Conservation (phyloP, 2,797 vertebrate genomes). For the Pipistrellus kuhlii region DNA sequence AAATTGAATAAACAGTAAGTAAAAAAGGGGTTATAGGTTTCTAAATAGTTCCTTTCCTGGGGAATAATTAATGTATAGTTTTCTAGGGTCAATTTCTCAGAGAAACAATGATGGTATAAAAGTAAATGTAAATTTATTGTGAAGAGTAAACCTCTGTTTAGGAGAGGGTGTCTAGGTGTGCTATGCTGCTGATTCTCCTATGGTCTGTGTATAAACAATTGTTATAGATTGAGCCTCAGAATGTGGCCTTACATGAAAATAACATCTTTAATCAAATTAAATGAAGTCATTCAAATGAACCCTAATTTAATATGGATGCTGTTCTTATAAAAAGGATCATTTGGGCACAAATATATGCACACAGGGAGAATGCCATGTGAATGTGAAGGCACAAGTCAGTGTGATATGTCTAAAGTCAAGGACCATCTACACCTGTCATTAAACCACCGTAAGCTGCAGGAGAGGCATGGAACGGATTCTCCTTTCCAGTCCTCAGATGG, state of each 20-base stretch:
- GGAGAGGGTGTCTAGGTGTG: not conserved
- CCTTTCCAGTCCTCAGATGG: not conserved
- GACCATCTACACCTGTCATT: not conserved
- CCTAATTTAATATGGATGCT: not conserved
- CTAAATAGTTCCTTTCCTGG: not conserved
- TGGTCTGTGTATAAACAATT: not conserved
- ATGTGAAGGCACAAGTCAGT: not conserved
- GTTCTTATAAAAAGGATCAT: not conserved
- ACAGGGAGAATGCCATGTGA: not conserved
- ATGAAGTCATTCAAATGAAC: not conserved
- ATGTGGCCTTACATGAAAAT: not conserved
- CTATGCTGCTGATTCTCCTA: not conserved
- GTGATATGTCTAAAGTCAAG: not conserved
- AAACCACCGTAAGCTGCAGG: not conserved
- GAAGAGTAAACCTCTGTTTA: not conserved
- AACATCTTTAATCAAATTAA: not conserved
- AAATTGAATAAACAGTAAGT: slow-evolving; percentile 2
- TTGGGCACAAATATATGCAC: not conserved
- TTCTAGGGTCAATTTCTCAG: not conserved
- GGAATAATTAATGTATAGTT: not conserved
- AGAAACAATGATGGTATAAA: not conserved
- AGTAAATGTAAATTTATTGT: not conserved
- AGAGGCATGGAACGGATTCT: not conserved
- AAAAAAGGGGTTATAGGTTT: not conserved
- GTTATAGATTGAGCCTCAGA: not conserved